Conservation (phyloP, 1,140 invertebrate species). For the Megathymus violae region DNA sequence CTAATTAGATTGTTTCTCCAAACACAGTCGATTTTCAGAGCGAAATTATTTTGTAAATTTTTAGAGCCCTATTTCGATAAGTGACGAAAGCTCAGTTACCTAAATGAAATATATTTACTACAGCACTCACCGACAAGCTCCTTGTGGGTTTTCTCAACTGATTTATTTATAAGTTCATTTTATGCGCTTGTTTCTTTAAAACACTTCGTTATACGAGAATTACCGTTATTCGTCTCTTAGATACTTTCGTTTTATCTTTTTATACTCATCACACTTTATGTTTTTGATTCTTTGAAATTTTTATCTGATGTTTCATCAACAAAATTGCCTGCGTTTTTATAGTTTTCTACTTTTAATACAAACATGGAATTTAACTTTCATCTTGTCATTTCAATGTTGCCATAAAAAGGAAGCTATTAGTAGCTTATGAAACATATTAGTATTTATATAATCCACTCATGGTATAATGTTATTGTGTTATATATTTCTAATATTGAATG, state of each 20-base stretch:
- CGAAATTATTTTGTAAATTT: conserved; percentile 1
- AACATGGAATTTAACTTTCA: no score
- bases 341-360: no score
- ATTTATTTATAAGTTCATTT: conserved; percentile 46
- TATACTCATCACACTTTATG: conserved; percentile 18
- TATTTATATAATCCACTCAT: no score
- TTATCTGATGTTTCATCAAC: background rate
- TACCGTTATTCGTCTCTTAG: conserved; percentile 38
- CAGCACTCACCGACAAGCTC: no score
- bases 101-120: conserved; percentile 27
- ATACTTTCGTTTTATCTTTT: conserved; percentile 39
- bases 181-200: conserved; percentile 38
- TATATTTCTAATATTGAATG: conserved; percentile 8
- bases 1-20: background rate
- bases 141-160: conserved; percentile 32
- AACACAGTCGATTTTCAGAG: no score
- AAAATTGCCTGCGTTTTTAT: background rate
- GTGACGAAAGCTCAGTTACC: conserved; percentile 20
- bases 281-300: conserved; percentile 29
- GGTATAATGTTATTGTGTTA: no score
- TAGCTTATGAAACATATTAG: no score
- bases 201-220: conserved; percentile 39
- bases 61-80: background rate
- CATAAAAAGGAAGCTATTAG: no score
- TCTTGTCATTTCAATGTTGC: background rate